Evolutionary conservation across 2,797 vertebrate genomes (phyloP), one percentile per base, ranked within the genome.

Genomic region (Argentina silus): DNA sequence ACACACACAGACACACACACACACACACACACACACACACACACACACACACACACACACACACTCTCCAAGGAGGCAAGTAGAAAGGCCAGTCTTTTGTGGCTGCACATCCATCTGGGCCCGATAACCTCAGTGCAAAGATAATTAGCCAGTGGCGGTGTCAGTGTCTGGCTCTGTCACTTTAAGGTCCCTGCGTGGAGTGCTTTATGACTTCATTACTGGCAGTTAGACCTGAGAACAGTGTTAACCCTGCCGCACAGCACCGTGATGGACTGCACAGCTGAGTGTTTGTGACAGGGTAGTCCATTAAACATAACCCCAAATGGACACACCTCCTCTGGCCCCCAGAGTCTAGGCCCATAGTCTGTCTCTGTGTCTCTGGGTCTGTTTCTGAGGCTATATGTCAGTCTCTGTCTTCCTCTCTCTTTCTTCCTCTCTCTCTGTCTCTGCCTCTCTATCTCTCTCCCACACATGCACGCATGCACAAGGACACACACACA

Each of bases 211-310:
- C 83, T 81, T 85, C 70, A 83, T 89, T 89, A 87, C 78, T 57
- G 75, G 60, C 79, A 84, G 81, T 88, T 86, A 86, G 79, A 87
- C 79, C 70, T 78, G 73, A 80, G 87, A 83, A 78, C 78, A 83
- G 76, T 73, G 78, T 83, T 86, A 78, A 82, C 81, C 73, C 81
- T 83, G 77, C 62, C 74, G 73, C 57, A 83, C 76, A 85, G 83
- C 64, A 17, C 66, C 9, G 72, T 91, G 88, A 92, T 81, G 82
- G 86, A 90, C 85, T 85, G 81, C 76, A 67, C 19, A 67, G 81
- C 79, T 87, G 83, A 92, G 78, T 79, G 67, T 53, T 70, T 84
- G 68, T 88, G 88, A 92, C 87, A 88, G 82, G 50, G 74, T 77
- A 80, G 87, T 91, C 87, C 86, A 86, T 83, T 71, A 74, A 72